These are phyloP conservation scores for Enteromius radiatus DNA, from an alignment of 2,797 vertebrate genomes.

Conservation along the genomic window DNA sequence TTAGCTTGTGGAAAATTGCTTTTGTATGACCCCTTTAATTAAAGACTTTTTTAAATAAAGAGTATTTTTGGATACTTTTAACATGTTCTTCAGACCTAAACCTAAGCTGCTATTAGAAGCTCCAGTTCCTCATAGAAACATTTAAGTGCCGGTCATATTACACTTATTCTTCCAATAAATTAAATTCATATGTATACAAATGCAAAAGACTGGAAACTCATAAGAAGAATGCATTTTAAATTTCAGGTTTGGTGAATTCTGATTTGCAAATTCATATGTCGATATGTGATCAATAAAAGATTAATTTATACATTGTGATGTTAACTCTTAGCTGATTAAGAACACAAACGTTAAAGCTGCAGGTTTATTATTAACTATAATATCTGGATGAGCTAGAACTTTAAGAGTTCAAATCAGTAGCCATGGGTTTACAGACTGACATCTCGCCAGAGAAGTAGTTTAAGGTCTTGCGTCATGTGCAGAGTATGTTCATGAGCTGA, in stretches of 20 bases:
- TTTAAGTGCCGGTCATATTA: not conserved
- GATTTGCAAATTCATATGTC: no score
- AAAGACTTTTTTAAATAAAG: not conserved
- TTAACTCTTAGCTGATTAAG: no score
- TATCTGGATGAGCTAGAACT: no score
- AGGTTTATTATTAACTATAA: no score
- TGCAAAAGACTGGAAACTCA: no score
- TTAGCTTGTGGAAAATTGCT: no score
- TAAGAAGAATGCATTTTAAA: no score
- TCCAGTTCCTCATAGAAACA: not conserved
- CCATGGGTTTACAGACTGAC: not conserved
- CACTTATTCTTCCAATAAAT: no score
- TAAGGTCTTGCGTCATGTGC: conserved; percentile 1
- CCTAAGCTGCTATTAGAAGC: not conserved
- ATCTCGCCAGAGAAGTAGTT: not conserved
- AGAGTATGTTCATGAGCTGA: conserved; percentile 12
- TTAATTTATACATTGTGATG: not conserved
- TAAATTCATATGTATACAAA: no score
- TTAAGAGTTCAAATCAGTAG: not conserved
- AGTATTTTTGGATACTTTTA: not conserved
- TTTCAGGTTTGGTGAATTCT: no score
- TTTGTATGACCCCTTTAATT: no score
- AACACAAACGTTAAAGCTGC: not conserved
- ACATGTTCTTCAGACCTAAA: no score
- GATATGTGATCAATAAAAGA: not conserved